phyloP scores from a whole-genome alignment of 2,888 invertebrate species.

The Tryphoninae sp. region DNA sequence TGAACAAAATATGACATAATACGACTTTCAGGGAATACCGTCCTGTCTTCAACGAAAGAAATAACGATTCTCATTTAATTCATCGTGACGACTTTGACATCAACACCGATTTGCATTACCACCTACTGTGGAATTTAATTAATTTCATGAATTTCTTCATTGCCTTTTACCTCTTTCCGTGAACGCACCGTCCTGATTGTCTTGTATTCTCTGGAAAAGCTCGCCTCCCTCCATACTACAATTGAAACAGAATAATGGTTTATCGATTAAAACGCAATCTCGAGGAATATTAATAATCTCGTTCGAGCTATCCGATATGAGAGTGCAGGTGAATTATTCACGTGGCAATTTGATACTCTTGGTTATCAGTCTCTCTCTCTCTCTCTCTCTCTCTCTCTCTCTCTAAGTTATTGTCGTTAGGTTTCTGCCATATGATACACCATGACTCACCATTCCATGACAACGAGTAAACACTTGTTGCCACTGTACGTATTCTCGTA shows the following conservation, averaged over 20 bases:
- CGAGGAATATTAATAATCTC: neutral
- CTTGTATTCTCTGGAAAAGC: constrained; percentile 98
- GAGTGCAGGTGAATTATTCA: neutral
- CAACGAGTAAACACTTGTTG: constrained; percentile 95
- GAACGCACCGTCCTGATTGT: constrained; percentile 96
- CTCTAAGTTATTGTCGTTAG: neutral
- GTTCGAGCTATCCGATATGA: too few species aligned
- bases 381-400: constrained; percentile 1
- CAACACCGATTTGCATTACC: neutral
- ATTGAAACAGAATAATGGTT: constrained; percentile 29
- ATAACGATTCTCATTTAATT: too few species aligned
- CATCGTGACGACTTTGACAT: neutral
- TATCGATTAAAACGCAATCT: constrained; percentile 4
- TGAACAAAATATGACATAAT: too few species aligned
- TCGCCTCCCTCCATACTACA: constrained; percentile 98
- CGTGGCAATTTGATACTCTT: constrained; percentile 38
- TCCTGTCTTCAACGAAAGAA: too few species aligned
- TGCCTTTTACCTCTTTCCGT: constrained; percentile 90
- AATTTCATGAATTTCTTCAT: constrained; percentile 34
- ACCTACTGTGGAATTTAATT: neutral
- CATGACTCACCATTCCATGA: constrained; percentile 96
- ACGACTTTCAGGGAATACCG: too few species aligned
- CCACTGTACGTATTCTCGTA: constrained; percentile 98
- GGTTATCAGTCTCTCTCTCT: constrained; percentile 7
- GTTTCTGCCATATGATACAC: constrained; percentile 39